These are phyloP conservation scores for Pangasius mekongensis DNA, from an alignment of 2,797 vertebrate genomes.

Conservation along the genomic window DNA sequence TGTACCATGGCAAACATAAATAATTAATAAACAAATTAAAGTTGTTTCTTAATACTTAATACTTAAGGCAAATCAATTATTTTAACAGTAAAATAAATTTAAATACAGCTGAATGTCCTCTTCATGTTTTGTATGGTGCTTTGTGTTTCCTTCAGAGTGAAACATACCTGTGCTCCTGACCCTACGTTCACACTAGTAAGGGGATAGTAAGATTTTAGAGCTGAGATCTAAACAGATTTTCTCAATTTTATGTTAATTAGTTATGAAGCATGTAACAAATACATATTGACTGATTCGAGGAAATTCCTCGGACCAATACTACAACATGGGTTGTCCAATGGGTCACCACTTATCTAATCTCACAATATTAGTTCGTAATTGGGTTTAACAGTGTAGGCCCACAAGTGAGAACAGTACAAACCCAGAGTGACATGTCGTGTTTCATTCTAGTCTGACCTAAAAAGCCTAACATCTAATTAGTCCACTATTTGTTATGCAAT, in stretches of 20 bases:
- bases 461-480: not conserved
- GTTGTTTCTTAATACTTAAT: not conserved
- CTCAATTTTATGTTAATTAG: not conserved
- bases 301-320: not conserved
- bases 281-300: not conserved
- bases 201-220: not conserved
- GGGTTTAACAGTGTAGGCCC: not conserved
- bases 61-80: not conserved
- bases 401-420: not conserved
- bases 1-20: not conserved
- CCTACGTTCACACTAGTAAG: not conserved
- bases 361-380: not conserved
- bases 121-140: not conserved
- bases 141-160: not conserved
- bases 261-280: not conserved
- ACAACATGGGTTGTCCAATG: not conserved
- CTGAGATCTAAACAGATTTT: not conserved
- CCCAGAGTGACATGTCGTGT: not conserved
- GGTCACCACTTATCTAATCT: not conserved
- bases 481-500: not conserved
- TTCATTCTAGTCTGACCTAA: not conserved
- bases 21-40: not conserved
- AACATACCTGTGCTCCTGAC: not conserved
- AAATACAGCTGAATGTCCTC: not conserved
- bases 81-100: not conserved